Conservation (phyloP, 1,140 invertebrate species). For the Trichonephila inaurata region DNA sequence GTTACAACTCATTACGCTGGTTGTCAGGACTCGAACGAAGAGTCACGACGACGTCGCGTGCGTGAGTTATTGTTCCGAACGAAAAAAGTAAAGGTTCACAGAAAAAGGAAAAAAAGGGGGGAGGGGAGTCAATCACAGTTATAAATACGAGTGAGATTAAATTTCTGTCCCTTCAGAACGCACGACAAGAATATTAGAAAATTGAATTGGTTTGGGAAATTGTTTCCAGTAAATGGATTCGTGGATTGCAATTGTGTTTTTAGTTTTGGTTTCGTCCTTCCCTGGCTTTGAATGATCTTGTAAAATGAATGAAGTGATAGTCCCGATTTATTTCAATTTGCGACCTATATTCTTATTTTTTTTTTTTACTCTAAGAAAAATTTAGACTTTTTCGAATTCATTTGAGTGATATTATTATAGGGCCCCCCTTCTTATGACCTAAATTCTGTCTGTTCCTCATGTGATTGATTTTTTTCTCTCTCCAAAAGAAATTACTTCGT, state of each 20-base stretch:
- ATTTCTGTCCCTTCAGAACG: background rate
- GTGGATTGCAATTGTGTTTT: background rate
- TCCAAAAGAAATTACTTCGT: background rate
- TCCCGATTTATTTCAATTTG: background rate
- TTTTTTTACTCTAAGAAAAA: background rate
- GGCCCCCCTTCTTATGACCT: background rate
- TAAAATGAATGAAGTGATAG: background rate
- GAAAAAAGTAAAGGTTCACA: background rate
- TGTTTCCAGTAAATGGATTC: background rate
- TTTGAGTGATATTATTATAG: background rate
- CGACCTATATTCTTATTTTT: background rate
- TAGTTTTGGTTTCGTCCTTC: background rate
- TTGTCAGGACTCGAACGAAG: background rate
- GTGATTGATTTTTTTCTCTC: background rate
- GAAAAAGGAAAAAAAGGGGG: background rate
- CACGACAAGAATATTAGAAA: background rate
- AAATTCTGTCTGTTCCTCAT: background rate
- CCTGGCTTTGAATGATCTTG: background rate
- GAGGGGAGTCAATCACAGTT: background rate
- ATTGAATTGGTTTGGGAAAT: conserved; percentile 5
- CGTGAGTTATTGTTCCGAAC: background rate
- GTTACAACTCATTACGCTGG: conserved; percentile 39
- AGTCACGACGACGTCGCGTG: background rate
- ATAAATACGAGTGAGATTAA: conserved; percentile 5
- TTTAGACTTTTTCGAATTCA: background rate